Evolutionary conservation across 2,113 vertebrate genomes (phyloP).

Genomic region (Microtus pennsylvanicus): DNA sequence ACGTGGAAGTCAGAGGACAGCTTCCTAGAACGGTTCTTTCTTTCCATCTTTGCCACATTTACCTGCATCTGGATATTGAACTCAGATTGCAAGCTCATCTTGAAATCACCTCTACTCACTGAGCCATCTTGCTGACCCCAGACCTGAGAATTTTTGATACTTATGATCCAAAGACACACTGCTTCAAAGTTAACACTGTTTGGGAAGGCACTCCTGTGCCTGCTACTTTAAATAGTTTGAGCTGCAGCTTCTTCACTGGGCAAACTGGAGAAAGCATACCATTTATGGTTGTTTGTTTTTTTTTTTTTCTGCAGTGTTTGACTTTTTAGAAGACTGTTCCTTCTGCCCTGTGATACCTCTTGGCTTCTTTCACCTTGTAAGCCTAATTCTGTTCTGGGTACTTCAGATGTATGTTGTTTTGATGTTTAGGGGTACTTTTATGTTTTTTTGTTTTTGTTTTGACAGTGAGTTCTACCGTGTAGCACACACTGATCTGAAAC

Average conservation of each 20-base stretch:
- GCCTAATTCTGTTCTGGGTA: neutral
- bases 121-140: neutral
- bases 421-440: neutral
- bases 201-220: neutral
- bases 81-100: neutral
- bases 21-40: neutral
- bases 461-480: neutral
- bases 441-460: neutral
- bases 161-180: neutral
- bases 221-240: neutral
- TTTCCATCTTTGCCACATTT: neutral
- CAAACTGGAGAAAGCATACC: neutral
- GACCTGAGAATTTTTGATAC: neutral
- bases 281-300: neutral
- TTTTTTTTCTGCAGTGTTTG: neutral
- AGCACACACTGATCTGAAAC: neutral
- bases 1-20: neutral
- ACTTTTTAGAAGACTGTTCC: neutral
- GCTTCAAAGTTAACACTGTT: neutral
- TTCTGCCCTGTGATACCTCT: neutral
- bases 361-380: neutral
- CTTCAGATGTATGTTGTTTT: neutral
- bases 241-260: neutral
- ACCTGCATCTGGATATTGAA: neutral
- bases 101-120: neutral